These are phyloP conservation scores for Mystacides longicornis DNA, from an alignment of 2,888 invertebrate genomes.

Conservation along the genomic window DNA sequence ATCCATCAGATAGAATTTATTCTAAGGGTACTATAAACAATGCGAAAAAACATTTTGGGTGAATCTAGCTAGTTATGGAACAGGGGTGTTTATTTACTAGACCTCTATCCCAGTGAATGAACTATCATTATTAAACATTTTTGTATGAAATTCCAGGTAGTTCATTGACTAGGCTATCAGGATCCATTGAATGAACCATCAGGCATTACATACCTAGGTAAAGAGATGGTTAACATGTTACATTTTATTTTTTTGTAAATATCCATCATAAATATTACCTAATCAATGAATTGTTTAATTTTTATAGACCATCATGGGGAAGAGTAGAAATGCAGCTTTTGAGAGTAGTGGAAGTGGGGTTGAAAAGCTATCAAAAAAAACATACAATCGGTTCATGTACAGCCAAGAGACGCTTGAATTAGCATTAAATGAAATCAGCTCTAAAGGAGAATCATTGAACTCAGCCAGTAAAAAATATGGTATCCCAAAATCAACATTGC, in stretches of 20 bases:
- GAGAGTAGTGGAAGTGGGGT: not conserved
- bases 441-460: not conserved
- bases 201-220: not conserved
- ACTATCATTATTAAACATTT: slow-evolving; percentile 1
- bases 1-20: not conserved
- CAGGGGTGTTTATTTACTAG: not conserved
- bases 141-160: not conserved
- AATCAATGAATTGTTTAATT: not conserved
- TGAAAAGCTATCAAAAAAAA: slow-evolving; percentile 1
- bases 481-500: slow-evolving; percentile 1
- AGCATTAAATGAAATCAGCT: not conserved
- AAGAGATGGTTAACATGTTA: too few species aligned
- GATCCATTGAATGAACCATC: slow-evolving; percentile 4
- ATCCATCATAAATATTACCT: too few species aligned
- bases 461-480: not conserved
- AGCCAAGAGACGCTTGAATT: not conserved
- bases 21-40: not conserved
- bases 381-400: not conserved
- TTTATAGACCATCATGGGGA: not conserved
- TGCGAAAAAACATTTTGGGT: not conserved
- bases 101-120: slow-evolving; percentile 3
- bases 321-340: not conserved
- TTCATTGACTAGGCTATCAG: not conserved
- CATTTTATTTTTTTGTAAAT: too few species aligned
- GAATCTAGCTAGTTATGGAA: not conserved